A percentile compares a stretch with the other conserved stretches of the same genome.
phyloP scores from a whole-genome alignment of 2,113 vertebrate genomes.

The Ameiurus melas region DNA sequence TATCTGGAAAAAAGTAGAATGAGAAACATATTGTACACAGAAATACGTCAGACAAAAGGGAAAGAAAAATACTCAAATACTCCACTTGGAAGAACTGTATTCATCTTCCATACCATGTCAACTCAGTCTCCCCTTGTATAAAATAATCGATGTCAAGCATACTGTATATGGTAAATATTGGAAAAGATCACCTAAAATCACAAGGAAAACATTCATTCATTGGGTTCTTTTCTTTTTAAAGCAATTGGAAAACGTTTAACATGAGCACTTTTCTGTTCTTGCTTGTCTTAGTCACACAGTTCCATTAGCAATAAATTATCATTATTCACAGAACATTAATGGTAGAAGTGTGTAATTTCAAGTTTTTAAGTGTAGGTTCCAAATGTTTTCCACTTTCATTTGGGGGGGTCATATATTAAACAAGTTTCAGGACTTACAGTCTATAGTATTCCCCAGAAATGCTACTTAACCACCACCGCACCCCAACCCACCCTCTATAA shows the following conservation, averaged over 20 bases:
- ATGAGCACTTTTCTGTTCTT: neutral
- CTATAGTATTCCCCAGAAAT: constrained; percentile 50
- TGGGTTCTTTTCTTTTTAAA: neutral
- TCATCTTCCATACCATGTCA: constrained; percentile 13
- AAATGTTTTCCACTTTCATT: constrained; percentile 29
- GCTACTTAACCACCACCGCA: constrained; percentile 42
- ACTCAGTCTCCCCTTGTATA: neutral
- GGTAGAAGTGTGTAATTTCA: neutral
- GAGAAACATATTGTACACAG: constrained; percentile 47
- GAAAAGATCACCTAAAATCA: neutral
- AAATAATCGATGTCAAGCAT: neutral
- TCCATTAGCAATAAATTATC: constrained; percentile 27
- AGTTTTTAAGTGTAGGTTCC: neutral
- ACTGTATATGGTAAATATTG: neutral
- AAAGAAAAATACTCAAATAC: constrained; percentile 19
- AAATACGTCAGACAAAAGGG: constrained; percentile 29
- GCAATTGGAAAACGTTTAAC: neutral
- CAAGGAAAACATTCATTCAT: neutral
- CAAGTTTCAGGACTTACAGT: constrained; percentile 15
- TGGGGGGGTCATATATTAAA: constrained; percentile 50
- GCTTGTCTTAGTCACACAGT: neutral
- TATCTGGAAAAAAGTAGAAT: constrained; percentile 49
- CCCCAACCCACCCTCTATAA: constrained; percentile 43
- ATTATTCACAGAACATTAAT: constrained; percentile 29
- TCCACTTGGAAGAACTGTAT: neutral